A percentile compares a stretch with the other conserved stretches of the same genome.
Conservation (phyloP, 2,797 vertebrate species). For the Sternarchorhynchus goeldii region DNA sequence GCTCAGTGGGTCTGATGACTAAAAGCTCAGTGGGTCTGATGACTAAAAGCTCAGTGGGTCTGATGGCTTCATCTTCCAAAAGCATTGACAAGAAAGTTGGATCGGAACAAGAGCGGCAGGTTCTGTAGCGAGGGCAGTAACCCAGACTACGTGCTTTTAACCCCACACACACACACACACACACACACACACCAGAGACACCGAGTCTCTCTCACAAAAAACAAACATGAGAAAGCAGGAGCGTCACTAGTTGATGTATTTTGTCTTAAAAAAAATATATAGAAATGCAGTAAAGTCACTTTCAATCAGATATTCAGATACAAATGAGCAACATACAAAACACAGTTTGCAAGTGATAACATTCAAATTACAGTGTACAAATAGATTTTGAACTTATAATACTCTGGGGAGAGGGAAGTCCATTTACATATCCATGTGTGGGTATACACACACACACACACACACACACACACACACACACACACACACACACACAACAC, state of each 20-base stretch:
- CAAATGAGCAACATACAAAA: slow-evolving; percentile 65
- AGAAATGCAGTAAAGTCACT: slow-evolving; percentile 27
- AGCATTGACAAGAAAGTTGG: slow-evolving; percentile 41
- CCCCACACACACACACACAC: slow-evolving; percentile 64
- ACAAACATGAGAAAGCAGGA: slow-evolving; percentile 42
- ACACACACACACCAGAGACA: slow-evolving; percentile 24
- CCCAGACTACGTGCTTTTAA: slow-evolving; percentile 40
- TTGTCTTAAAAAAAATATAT: slow-evolving; percentile 34
- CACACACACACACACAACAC: too few species aligned
- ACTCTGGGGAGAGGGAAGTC: slow-evolving; percentile 14
- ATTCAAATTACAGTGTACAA: slow-evolving; percentile 64
- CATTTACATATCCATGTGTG: too few species aligned
- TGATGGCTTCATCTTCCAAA: slow-evolving; percentile 59
- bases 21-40: slow-evolving; percentile 14
- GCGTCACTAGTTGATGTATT: slow-evolving; percentile 61
- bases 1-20: slow-evolving; percentile 12
- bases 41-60: slow-evolving; percentile 35
- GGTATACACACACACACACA: too few species aligned
- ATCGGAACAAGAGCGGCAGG: background rate
- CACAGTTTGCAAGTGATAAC: slow-evolving; percentile 66
- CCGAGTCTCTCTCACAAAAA: slow-evolving; percentile 26
- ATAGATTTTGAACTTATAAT: slow-evolving; percentile 57
- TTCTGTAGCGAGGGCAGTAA: too few species aligned
- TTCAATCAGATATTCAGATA: slow-evolving; percentile 64
- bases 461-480: too few species aligned